Evolutionary conservation across 2,888 invertebrate genomes (phyloP), one percentile per base, ranked within the genome.

Genomic region (Cryptus armator): DNA sequence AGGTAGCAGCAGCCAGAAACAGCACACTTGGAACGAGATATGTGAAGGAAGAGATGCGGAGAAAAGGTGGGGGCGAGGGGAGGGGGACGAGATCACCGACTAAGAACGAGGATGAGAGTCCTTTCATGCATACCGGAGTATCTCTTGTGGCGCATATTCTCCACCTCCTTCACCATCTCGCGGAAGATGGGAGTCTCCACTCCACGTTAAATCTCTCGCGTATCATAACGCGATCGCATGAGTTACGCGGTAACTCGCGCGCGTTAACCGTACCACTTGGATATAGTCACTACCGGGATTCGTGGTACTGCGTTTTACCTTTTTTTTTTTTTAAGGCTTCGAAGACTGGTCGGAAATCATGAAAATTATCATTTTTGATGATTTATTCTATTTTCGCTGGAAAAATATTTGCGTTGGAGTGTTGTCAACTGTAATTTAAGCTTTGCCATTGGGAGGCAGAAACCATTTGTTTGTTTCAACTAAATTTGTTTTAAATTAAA

Each of bases 111-210:
- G 90, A 90, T 88, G 88, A 86, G 89, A 90, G 90, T 90, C 92
- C 92, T 92, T 92, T 93, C 93, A 93, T 93, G 93, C 93, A 93
- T 93, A 93, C 92, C 91, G 88, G 90, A 93, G 93, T 92, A 91
- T 86, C 76, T 86, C 86, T 83, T 74, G 74, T 78, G 81, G 72
- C 78, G 72, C 77, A 68, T 53, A 74, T 74, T 53, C 19, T 48
- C 56, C 67, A 68, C 71, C 78, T 71, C 51, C 67, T 43, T 9
- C 67, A 51, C 24, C 43, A 32, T 72, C 32, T 37, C 53, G 14
- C 59, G 51, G 62, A 79, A 83, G 83, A 86, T 83, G 76, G 81
- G 82, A 78, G 56, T 67, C 66, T 81, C 72, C 83, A 56, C 81
- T 82, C 71, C 59, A 79, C 83, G 86, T 86, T 88, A 88, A 88